Evolutionary conservation across 2,888 invertebrate genomes (phyloP), one percentile per base, ranked within the genome.

Genomic region (Luperina testacea): DNA sequence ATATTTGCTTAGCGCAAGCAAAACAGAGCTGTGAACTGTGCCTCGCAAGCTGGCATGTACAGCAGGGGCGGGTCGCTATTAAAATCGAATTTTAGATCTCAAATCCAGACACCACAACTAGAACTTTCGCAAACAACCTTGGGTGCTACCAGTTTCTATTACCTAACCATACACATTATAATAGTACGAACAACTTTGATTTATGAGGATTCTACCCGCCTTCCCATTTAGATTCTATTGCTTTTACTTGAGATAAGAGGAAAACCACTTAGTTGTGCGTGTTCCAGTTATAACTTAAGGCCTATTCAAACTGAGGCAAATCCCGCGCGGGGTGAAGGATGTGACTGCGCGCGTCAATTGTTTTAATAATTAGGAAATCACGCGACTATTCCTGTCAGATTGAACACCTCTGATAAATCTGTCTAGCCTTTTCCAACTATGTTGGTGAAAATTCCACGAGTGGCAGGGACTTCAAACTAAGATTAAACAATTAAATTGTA

Each of bases 211-310:
- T 64, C 45, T 42, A 61, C 45, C 86, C 83, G 74, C 86, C 74
- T 67, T 42, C 57, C 71, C 75, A 70, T 84, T 75, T 76, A 86
- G 84, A 75, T 86, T 67, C 7, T 86, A 57, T 70, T 75, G 24
- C 72, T 77, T 48, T 32, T 64, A 42, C 24, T 78, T n/a, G 15
- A 84, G 84, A 84, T 84, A 84, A 83, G 72, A 78, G 59, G 27
- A 68, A 63, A 85, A 83, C 83, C 84, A 84, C 79, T 84, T 84
- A 83, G 71, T 78, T 73, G 68, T 83, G 78, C 64, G 63, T 86
- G 78, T 51, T 61, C 61, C 51, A 73, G 65, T 85, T 85, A 69
- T 75, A 75, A 78, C 48, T 67, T 69, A 68, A 17, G 59, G 27
- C 0, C 1, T n/a, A 7, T 20, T 11, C 11, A 71, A 13, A 71